Base-by-base conservation (phyloP, 2,888 invertebrate species). In the Limenitis camilla region DNA sequence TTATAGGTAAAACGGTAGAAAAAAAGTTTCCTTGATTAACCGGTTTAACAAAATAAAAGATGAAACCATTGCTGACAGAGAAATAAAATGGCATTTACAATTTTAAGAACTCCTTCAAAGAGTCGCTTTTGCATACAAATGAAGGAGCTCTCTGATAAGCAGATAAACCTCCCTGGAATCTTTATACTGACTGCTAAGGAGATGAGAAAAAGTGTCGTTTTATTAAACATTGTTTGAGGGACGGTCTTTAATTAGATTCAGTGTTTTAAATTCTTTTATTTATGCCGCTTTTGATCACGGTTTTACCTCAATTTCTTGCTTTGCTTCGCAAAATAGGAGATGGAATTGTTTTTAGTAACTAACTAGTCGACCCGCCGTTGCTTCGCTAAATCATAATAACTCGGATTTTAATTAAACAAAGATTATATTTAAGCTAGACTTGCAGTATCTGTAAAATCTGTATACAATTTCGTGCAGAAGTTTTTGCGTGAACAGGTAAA, bases 121-220 rank as follows among this genome's bases (percentile, higher is more conserved):
- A 46, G n/a, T 42, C 43, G 42, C 47, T 40, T 49, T 57, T 52
- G 57, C 55, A 55, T 57, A 57, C 45, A 52, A 57, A 57, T 55
- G 43, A 55, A 49, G 49, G 55, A 52, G 40, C 36, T 35, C 29
- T 31, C 40, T 35, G 54, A 57, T 57, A 57, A 57, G 54, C 32
- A 50, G 51, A 57, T 52, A 54, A 49, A 52, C 35, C 38, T 29
- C 35, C 32, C 36, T 38, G 40, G 40, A 54, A 54, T 51, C 49
- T 54, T 51, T 45, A 51, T 48, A 8, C 45, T 39, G 50, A 44
- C 11, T 44, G 38, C 40, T 31, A 35, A 38, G 45, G 38, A 46
- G 43, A 49, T 42, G 41, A 48, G 41, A 33, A 49, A 40, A 32
- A 40, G 48, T 30, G 40, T 8, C 32, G 4, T 39, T 56, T 49